phyloP scores from a whole-genome alignment of 1,140 invertebrate genomes.

The Phortica variegata region DNA sequence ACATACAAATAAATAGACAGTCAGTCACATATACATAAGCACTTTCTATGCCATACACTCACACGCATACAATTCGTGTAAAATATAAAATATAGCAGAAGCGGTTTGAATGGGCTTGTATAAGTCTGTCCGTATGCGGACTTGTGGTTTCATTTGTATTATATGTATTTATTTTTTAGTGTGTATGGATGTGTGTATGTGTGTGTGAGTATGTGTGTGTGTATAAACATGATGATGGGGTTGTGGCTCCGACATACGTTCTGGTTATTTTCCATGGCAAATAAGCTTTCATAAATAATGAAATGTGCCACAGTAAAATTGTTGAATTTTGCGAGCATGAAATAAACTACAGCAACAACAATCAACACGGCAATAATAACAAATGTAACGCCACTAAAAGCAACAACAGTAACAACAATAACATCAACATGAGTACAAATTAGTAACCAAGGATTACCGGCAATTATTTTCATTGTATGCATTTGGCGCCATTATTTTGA shows the following conservation, averaged over 20 bases:
- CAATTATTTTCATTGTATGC: slow-evolving; percentile 50
- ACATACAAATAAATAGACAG: slow-evolving; percentile 2
- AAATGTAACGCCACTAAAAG: slow-evolving; percentile 11
- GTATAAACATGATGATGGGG: too few species aligned
- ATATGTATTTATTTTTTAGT: too few species aligned
- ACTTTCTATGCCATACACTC: not conserved
- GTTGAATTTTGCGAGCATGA: slow-evolving; percentile 22
- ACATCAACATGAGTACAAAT: slow-evolving; percentile 30
- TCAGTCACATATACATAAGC: not conserved
- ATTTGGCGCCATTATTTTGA: slow-evolving; percentile 48
- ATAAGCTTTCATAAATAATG: slow-evolving; percentile 49
- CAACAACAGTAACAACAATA: slow-evolving; percentile 8
- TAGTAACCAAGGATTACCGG: slow-evolving; percentile 48
- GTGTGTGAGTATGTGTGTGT: not conserved
- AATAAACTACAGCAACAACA: slow-evolving; percentile 24
- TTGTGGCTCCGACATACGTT: too few species aligned
- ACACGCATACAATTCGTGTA: slow-evolving; percentile 4
- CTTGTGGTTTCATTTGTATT: too few species aligned
- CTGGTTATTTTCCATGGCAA: slow-evolving; percentile 33
- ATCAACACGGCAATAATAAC: slow-evolving; percentile 11
- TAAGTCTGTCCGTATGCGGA: too few species aligned
- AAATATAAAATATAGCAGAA: slow-evolving; percentile 3
- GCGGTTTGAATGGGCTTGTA: too few species aligned
- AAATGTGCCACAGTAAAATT: slow-evolving; percentile 29
- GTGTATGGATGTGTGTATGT: slow-evolving; percentile 2